Percentiles rank a stretch among this genome's conserved stretches.
Evolutionary conservation across 2,113 vertebrate species (phyloP).

Genomic region (Xenotilapia leptura): DNA sequence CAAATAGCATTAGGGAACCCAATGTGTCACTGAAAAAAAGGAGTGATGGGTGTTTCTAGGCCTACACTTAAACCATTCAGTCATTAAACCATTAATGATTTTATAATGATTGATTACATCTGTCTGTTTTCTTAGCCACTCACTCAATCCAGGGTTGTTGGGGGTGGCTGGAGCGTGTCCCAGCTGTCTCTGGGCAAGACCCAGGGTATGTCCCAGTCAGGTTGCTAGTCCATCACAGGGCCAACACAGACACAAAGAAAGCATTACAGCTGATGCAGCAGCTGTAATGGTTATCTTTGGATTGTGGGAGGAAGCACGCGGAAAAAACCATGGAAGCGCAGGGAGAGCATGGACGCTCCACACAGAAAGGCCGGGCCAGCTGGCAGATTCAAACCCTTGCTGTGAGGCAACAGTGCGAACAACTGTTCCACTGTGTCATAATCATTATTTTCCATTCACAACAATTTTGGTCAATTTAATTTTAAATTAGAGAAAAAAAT

Average conservation of each 20-base stretch:
- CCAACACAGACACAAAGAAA: neutral
- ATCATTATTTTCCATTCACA: neutral
- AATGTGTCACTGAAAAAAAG: neutral
- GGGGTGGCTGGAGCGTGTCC: neutral
- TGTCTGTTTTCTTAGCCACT: neutral
- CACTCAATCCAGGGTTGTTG: neutral
- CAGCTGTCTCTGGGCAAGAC: neutral
- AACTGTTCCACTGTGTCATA: neutral
- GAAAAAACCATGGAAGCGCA: neutral
- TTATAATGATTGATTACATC: neutral
- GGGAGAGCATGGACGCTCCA: neutral
- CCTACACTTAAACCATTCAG: neutral
- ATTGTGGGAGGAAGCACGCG: neutral
- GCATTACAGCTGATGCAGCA: neutral
- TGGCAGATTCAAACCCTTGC: neutral
- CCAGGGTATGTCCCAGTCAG: neutral
- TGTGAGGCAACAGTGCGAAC: neutral
- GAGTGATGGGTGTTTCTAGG: neutral
- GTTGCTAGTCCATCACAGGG: neutral
- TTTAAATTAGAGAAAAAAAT: neutral
- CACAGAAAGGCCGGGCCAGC: neutral
- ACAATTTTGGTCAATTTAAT: neutral
- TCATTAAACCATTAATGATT: neutral
- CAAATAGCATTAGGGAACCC: neutral
- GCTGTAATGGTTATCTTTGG: neutral